Evolutionary conservation across 2,797 vertebrate species (phyloP).

Genomic region (Sebastolobus alascanus): DNA sequence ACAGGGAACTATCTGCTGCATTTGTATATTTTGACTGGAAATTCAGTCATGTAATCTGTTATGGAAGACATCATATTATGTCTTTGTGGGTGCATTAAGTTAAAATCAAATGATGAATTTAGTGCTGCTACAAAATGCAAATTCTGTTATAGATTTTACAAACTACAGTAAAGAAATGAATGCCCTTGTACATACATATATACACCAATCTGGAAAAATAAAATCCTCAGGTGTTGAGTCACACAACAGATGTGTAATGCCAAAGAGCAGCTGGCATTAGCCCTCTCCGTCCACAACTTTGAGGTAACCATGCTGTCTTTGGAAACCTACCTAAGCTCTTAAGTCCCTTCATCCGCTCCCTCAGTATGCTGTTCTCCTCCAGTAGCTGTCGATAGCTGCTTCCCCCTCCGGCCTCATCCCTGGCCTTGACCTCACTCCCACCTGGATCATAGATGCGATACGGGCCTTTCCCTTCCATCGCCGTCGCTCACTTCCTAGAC

Average conservation of each 20-base stretch:
- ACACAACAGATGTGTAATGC: background rate
- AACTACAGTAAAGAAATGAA: background rate
- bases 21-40: constrained; percentile 12
- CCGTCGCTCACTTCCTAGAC: constrained; percentile 76
- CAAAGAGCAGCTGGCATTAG: constrained; percentile 20
- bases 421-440: constrained; percentile 86
- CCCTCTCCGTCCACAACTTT: constrained; percentile 11
- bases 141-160: background rate
- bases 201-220: background rate
- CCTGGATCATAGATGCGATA: constrained; percentile 98
- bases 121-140: constrained; percentile 1
- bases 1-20: background rate
- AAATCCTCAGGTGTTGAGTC: background rate
- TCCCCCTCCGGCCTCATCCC: constrained; percentile 79
- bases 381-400: constrained; percentile 91
- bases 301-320: constrained; percentile 28
- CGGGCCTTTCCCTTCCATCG: constrained; percentile 96
- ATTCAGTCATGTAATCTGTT: background rate
- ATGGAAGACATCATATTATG: background rate
- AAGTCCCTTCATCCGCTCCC: constrained; percentile 97
- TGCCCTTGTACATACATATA: too few relatives aligned
- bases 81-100: background rate
- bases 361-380: constrained; percentile 93
- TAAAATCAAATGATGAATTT: constrained; percentile 1
- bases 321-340: constrained; percentile 92